A percentile compares a stretch with the other conserved stretches of the same genome.
Evolutionary conservation across 2,113 vertebrate species (phyloP).

Genomic region (Passer montanus): DNA sequence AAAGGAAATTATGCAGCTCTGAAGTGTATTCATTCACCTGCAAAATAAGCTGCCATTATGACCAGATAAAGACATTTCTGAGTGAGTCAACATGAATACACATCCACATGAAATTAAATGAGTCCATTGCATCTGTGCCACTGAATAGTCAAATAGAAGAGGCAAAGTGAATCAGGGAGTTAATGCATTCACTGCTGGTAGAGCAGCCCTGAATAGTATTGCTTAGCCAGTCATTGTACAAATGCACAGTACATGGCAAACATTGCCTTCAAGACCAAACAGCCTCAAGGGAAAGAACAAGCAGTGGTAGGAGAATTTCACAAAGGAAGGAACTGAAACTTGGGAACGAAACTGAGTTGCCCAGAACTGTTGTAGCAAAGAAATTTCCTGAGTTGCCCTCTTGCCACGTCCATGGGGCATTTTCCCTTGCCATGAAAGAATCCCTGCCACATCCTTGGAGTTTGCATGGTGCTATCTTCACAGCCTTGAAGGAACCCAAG

Average conservation of each 20-base stretch:
- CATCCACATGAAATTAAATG: neutral
- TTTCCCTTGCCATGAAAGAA: neutral
- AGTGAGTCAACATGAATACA: constrained; percentile 7
- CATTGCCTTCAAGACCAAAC: neutral
- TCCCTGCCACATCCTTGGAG: neutral
- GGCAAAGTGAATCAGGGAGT: neutral
- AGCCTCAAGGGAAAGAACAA: neutral
- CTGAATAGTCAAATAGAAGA: neutral
- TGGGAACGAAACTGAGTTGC: neutral
- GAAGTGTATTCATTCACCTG: constrained; percentile 11
- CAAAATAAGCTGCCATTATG: constrained; percentile 20
- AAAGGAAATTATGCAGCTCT: neutral
- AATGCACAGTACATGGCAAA: neutral
- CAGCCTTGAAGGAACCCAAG: neutral
- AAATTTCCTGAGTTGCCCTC: neutral
- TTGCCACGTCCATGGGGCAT: neutral
- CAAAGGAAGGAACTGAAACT: neutral
- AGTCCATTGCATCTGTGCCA: neutral
- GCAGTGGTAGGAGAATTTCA: neutral
- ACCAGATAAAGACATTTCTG: constrained; percentile 8
- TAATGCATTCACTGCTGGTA: neutral
- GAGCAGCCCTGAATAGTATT: neutral
- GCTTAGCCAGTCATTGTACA: neutral
- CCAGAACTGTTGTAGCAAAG: neutral
- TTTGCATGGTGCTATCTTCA: accelerated